Base-by-base conservation (phyloP, 2,888 invertebrate species). In the Glaucopsyche alexis region DNA sequence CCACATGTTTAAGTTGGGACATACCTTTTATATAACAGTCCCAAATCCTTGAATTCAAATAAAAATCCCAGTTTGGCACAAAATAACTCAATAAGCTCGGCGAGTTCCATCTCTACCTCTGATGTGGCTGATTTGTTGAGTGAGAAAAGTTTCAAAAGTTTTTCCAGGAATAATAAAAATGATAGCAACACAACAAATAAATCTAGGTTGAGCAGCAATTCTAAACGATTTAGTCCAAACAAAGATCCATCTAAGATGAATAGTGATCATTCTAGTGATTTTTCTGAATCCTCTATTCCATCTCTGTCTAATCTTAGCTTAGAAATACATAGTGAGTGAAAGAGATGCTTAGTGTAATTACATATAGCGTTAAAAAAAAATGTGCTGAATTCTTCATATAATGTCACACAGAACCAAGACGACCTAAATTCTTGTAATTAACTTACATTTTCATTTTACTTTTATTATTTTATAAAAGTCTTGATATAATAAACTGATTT, bases 81-180 rank as follows among this genome's bases (percentile, higher is more conserved):
- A 49, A 55, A 78, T 72, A 85, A 83, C 60, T 90, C 91, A 9
- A 83, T 84, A 71, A 88, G 85, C 69, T 87, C 90, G 40, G 85
- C 83, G 69, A 91, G 91, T 77, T 92, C 93, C 6, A 81, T 91
- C 19, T 93, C 93, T 38, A 80, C 91, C 80, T 92, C 92, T 19
- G 92, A 93, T 83, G 90, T 92, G 71, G 89, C 89, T 47, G 92
- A 93, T 80, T 83, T 93, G 72, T 84, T 93, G 40, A 91, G 90
- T 86, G 90, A 90, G 71, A 88, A 85, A 76, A 89, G 85, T 79
- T 82, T 80, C 69, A 80, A 79, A 70, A 79, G 67, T 52, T 67
- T 52, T 9, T 29, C 72, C 2, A 52, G 80, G 14, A 78, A 80
- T 50, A 78, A 78, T 72, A 82, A 80, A 74, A 82, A 80, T 78